Conservation (phyloP, 2,888 invertebrate species). For the Hypomecis atomaria region DNA sequence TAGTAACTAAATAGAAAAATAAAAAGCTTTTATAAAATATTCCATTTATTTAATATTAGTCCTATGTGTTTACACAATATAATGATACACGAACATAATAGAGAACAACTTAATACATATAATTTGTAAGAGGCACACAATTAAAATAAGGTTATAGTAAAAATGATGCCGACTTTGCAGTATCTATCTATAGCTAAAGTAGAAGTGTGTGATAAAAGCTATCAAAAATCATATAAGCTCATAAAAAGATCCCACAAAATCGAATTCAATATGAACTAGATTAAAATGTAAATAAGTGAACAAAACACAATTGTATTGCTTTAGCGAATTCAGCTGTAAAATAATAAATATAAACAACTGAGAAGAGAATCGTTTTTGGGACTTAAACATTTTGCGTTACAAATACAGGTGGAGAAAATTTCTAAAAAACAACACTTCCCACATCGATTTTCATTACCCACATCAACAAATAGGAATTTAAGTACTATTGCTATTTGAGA, state of each 20-base stretch:
- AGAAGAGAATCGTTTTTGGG: not conserved
- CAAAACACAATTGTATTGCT: constrained; percentile 8
- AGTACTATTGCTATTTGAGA: constrained; percentile 44
- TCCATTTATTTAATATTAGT: constrained; percentile 73
- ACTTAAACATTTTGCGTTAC: not conserved
- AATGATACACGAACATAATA: constrained; percentile 44
- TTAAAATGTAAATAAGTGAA: constrained; percentile 26
- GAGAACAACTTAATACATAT: constrained; percentile 39
- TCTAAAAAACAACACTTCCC: constrained; percentile 11
- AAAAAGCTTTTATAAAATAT: constrained; percentile 69
- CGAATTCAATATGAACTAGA: constrained; percentile 18
- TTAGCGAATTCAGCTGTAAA: not conserved
- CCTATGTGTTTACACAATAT: constrained; percentile 59
- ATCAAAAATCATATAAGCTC: not conserved
- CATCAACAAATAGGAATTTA: constrained; percentile 30
- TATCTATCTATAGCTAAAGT: not conserved
- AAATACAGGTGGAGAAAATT: constrained; percentile 13
- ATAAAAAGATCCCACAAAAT: not conserved
- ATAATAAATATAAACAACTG: not conserved
- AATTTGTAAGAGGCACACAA: constrained; percentile 31
- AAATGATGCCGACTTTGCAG: not conserved
- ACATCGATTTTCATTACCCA: constrained; percentile 24
- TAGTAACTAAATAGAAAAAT: constrained; percentile 75
- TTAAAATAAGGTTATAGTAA: constrained; percentile 25
- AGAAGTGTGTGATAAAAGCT: not conserved